Evolutionary conservation across 1,140 invertebrate species (phyloP), one percentile per base, ranked within the genome.

Genomic region (Drosophila lacertosa): DNA sequence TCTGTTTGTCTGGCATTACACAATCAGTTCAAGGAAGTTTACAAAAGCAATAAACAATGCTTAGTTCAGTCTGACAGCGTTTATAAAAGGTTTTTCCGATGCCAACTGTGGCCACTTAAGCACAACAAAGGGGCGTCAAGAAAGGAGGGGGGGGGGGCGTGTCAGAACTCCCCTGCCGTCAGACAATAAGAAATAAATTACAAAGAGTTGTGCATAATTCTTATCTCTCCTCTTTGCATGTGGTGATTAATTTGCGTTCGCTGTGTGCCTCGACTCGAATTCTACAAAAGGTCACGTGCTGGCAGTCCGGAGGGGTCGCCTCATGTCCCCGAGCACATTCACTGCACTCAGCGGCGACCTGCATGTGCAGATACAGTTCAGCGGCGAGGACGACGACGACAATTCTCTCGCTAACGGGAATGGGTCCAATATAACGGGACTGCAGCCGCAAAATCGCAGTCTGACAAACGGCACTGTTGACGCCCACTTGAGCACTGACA

Each of bases 321-420:
- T 91, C 37, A 90, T 91, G 88, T 88, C 92, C 78, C 92, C 92
- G 29, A 91, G 93, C 45, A 93, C 93, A 40, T 94, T 94, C 71
- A 93, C 93, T 13, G 93, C 94, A 37, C 91, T 94, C 70, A 94
- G 93, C 69, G 94, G 94, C 63, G 94, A 94, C 89, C 91, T 94
- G 54, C 92, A 93, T 60, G 92, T 94, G 57, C 92, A 93, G 75
- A 80, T 91, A 62, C 90, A 91, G 71, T 91, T 89, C 70, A 74
- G 51, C 54, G 82, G 71, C 15, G 58, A 77, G 50, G 66, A 83
- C 24, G 35, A 62, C 53, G 42, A 57, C 32, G 58, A 58, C 2
- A 44, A 57, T 1, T 5, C 1, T 29, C n/a, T 9, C 7, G 29
- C n/a, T n/a, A 47, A 68, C 15, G 47, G 54, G 33, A 58, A 13